A percentile compares a stretch with the other conserved stretches of the same genome.
phyloP scores from a whole-genome alignment of 1,140 invertebrate genomes.

The Rhagoletis pomonella region DNA sequence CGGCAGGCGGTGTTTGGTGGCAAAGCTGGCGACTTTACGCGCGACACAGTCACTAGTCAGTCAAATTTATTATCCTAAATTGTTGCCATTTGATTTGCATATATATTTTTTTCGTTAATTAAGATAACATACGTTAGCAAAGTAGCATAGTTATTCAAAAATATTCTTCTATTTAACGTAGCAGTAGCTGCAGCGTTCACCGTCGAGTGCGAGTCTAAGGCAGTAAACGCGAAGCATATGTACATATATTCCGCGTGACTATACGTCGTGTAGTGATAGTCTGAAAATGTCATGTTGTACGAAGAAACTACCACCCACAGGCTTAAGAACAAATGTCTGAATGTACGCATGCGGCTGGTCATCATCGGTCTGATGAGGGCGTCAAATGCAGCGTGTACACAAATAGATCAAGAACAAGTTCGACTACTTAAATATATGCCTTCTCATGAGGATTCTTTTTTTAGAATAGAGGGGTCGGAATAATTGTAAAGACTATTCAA shows the following conservation, averaged over 20 bases:
- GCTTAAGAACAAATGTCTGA: constrained; percentile 94
- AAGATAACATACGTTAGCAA: constrained; percentile 48
- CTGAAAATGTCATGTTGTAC: constrained; percentile 94
- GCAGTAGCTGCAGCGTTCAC: constrained; percentile 27
- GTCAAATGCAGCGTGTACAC: constrained; percentile 48
- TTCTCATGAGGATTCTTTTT: neutral
- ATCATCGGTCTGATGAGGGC: constrained; percentile 88
- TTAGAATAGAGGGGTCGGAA: neutral
- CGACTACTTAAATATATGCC: constrained; percentile 41
- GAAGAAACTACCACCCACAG: constrained; percentile 89
- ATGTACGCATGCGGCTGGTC: constrained; percentile 93
- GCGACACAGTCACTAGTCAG: constrained; percentile 39
- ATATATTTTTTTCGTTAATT: neutral
- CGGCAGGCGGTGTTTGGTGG: neutral
- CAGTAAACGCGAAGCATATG: constrained; percentile 17
- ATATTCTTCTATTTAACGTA: constrained; percentile 26
- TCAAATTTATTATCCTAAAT: constrained; percentile 49
- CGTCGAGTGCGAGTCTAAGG: neutral
- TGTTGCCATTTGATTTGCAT: constrained; percentile 11
- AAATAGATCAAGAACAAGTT: constrained; percentile 55
- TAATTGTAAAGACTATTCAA: neutral
- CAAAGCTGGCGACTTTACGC: neutral
- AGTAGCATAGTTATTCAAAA: constrained; percentile 44
- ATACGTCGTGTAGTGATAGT: constrained; percentile 87
- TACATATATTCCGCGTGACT: constrained; percentile 57